These are phyloP conservation scores for Cichladusa arquata DNA, from an alignment of 2,113 vertebrate genomes.

Conservation along the genomic window DNA sequence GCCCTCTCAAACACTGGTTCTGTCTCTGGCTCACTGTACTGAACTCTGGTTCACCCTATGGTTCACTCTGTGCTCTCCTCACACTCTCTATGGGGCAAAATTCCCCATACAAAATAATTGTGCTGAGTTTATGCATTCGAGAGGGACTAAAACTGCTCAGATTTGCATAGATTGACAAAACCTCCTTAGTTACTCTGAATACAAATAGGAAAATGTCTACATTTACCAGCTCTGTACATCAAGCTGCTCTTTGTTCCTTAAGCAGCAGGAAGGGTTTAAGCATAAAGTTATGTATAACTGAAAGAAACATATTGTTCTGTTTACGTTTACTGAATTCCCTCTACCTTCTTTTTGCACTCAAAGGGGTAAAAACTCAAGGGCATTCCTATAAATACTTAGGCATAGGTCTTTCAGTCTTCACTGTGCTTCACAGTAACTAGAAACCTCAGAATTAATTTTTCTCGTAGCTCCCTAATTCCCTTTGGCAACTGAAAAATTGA, in stretches of 20 bases:
- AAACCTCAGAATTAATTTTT: background rate
- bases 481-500: background rate
- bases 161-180: background rate
- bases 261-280: background rate
- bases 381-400: background rate
- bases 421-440: background rate
- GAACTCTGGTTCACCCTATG: background rate
- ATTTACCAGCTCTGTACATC: background rate
- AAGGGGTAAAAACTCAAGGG: background rate
- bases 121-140: background rate
- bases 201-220: background rate
- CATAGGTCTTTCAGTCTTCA: background rate
- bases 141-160: background rate
- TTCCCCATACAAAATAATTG: background rate
- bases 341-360: background rate
- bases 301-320: background rate
- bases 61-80: background rate
- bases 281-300: background rate
- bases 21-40: background rate
- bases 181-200: background rate
- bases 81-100: background rate
- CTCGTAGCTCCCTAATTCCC: background rate
- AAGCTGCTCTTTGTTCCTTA: background rate
- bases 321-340: background rate
- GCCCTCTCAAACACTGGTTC: background rate